A percentile compares a stretch with the other conserved stretches of the same genome.
These are phyloP conservation scores for Taphrorychus bicolor DNA, from an alignment of 2,888 invertebrate species.

Conservation along the genomic window DNA sequence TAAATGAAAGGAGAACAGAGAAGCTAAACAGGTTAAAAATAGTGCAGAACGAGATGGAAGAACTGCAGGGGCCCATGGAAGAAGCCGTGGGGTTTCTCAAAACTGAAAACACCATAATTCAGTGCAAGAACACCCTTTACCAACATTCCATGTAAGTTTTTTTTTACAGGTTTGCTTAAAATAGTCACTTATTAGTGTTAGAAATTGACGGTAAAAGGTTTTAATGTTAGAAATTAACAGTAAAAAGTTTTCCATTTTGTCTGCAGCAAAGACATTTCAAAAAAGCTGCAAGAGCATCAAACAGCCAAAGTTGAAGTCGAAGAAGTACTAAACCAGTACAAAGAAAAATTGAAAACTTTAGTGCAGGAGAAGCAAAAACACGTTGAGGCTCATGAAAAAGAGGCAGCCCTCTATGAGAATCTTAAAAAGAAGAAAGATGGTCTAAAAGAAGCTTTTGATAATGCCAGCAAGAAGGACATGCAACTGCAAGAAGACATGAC, in stretches of 20 bases:
- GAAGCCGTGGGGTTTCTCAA: constrained; percentile 80
- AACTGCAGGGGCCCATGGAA: constrained; percentile 78
- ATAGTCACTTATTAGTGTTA: too few species aligned
- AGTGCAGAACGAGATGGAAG: constrained; percentile 81
- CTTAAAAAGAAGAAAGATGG: constrained; percentile 52
- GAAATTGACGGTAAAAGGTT: too few species aligned
- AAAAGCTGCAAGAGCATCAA: constrained; percentile 65
- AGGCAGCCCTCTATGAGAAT: constrained; percentile 59
- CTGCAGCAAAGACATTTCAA: constrained; percentile 64
- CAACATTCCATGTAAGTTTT: constrained; percentile 73
- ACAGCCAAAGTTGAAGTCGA: constrained; percentile 67
- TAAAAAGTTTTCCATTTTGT: not conserved
- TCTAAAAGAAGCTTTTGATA: constrained; percentile 65
- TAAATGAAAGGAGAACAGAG: constrained; percentile 77
- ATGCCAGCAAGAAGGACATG: constrained; percentile 71
- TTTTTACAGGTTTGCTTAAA: too few species aligned
- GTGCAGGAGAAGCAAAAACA: constrained; percentile 63
- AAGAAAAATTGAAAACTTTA: constrained; percentile 63
- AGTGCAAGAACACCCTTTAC: constrained; percentile 72
- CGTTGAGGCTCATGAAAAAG: constrained; percentile 48
- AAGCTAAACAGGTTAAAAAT: constrained; percentile 85
- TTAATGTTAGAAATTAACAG: not conserved
- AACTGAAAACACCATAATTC: constrained; percentile 77
- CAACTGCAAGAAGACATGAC: constrained; percentile 71
- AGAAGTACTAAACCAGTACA: constrained; percentile 68